Evolutionary conservation across 1,140 invertebrate species (phyloP).

Genomic region (Mamestra configurata): DNA sequence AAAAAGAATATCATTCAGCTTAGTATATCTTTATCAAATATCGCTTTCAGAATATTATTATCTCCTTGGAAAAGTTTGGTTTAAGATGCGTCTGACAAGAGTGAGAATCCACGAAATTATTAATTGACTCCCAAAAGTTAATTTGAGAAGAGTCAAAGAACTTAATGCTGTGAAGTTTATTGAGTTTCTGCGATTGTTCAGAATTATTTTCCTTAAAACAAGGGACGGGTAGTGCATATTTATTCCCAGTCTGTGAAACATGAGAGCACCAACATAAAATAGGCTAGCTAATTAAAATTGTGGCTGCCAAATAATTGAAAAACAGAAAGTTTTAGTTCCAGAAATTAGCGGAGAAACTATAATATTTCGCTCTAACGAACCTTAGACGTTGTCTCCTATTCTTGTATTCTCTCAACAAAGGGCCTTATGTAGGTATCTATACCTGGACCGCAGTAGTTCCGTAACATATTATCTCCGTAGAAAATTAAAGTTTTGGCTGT

Average conservation of each 20-base stretch:
- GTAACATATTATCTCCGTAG: constrained; percentile 33
- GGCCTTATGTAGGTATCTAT: background rate
- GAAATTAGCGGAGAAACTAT: background rate
- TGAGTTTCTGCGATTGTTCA: background rate
- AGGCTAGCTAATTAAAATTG: constrained; percentile 1
- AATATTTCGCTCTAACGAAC: background rate
- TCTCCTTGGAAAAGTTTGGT: background rate
- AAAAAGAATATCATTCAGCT: background rate
- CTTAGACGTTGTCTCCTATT: background rate
- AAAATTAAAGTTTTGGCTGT: constrained; percentile 43
- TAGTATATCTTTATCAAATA: background rate
- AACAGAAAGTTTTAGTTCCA: background rate
- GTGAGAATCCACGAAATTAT: constrained; percentile 14
- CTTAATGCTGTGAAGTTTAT: background rate
- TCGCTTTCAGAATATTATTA: constrained; percentile 10
- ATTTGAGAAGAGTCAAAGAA: constrained; percentile 21
- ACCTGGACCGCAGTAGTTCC: background rate
- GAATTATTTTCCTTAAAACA: background rate
- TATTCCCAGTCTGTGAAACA: background rate
- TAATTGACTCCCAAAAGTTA: constrained; percentile 19
- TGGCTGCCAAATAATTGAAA: background rate
- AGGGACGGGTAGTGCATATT: constrained; percentile 11
- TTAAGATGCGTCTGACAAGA: constrained; percentile 17
- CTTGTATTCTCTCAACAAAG: background rate
- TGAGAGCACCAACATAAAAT: background rate